Evolutionary conservation across 2,797 vertebrate genomes (phyloP).

Genomic region (Natrix natrix): DNA sequence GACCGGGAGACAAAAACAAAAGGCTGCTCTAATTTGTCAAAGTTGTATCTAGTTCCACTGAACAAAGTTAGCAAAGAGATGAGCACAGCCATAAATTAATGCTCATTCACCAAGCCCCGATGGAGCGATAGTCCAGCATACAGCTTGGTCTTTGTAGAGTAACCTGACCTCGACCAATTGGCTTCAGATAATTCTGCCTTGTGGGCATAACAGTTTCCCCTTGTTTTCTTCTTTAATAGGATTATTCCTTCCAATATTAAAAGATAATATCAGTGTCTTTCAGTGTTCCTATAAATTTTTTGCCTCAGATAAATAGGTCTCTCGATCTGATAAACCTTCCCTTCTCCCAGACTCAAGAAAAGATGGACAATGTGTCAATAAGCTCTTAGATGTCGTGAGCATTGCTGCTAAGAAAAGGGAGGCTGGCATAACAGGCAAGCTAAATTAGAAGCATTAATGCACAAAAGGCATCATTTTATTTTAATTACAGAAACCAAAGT

Average conservation of each 20-base stretch:
- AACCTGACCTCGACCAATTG: constrained; percentile 72
- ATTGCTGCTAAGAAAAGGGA: constrained; percentile 29
- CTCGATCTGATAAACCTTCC: constrained; percentile 52
- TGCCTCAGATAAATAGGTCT: constrained; percentile 60
- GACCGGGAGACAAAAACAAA: constrained; percentile 55
- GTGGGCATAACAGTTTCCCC: constrained; percentile 76
- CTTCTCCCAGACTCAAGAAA: constrained; percentile 46
- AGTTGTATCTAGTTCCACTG: constrained; percentile 85
- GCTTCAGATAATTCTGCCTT: constrained; percentile 74
- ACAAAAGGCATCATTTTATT: neutral
- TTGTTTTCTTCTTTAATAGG: constrained; percentile 80
- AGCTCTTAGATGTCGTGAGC: constrained; percentile 20
- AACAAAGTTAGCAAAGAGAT: constrained; percentile 81
- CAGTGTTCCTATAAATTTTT: constrained; percentile 72
- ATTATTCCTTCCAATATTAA: constrained; percentile 82
- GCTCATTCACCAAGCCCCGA: constrained; percentile 76
- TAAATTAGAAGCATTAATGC: neutral
- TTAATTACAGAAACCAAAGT: neutral
- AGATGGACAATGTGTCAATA: constrained; percentile 50
- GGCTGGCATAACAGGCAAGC: neutral
- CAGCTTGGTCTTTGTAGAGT: constrained; percentile 72
- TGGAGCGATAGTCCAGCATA: constrained; percentile 70
- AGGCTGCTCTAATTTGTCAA: constrained; percentile 82
- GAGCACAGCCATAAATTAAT: constrained; percentile 78
- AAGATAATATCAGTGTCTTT: constrained; percentile 82